Evolutionary conservation across 2,797 vertebrate species (phyloP), one percentile per base, ranked within the genome.

Genomic region (Anguilla marmorata): DNA sequence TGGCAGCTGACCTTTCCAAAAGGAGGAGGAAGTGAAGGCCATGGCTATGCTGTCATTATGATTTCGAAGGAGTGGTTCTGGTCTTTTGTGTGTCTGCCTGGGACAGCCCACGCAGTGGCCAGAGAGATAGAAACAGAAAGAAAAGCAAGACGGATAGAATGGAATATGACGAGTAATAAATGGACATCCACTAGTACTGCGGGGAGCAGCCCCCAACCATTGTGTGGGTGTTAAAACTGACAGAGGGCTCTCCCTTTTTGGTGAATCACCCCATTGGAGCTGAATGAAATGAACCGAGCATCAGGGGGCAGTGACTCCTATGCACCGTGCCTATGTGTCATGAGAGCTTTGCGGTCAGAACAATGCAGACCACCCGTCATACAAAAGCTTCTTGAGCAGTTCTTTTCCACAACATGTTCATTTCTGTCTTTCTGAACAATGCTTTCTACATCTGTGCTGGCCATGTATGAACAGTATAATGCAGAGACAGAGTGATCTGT

Each of bases 41-140:
- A 12, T 84, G 21, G n/a, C 82, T 50, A 52, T 52, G 48, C 82
- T 54, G n/a, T 80, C 45, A 48, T 33, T 21, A 5, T 80, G 8
- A 45, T 48, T 41, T 80, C 54, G 82, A 54, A 52, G 82, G 82
- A 24, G 48, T 21, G 21, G 82, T 27, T 50, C n/a, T 0, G 41
- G 80, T 72, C 45, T 50, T 84, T 52, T 84, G 50, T 84, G 82
- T 54, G 9, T 54, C n/a, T 54, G 82, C n/a, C 50, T 84, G 48
- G n/a, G 9, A 56, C 50, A 54, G 24, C 52, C 82, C 50, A 84
- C 48, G 30, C 45, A 54, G 82, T 84, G 24, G 11, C 16, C 2
- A 33, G 12, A 84, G 16, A 19, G 14, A 56, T 21, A 41, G 37
- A 45, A 79, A 41, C 0, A 27, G 30, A 79, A 45, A 79, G 74